A percentile compares a stretch with the other conserved stretches of the same genome.
Evolutionary conservation across 1,140 invertebrate species (phyloP).

Genomic region (Piezodorus guildinii): DNA sequence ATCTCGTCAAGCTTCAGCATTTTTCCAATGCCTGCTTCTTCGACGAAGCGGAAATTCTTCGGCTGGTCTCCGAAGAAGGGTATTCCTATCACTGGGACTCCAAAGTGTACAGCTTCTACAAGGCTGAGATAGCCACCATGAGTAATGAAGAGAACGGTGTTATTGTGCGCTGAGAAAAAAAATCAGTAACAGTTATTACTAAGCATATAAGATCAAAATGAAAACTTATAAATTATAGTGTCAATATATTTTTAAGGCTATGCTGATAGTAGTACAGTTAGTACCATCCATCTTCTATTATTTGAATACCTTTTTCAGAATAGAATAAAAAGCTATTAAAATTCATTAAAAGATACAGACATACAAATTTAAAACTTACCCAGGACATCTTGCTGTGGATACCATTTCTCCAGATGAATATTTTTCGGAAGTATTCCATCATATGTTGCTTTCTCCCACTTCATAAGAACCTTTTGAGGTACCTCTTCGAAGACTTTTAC

Average conservation of each 20-base stretch:
- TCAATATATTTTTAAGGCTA: too few species aligned
- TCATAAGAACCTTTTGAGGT: slow-evolving; percentile 51
- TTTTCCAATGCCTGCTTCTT: slow-evolving; percentile 28
- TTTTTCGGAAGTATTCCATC: slow-evolving; percentile 19
- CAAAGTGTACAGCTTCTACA: slow-evolving; percentile 36
- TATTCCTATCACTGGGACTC: slow-evolving; percentile 35
- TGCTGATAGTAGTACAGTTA: too few species aligned
- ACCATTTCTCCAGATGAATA: slow-evolving; percentile 24
- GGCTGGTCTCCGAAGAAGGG: slow-evolving; percentile 29
- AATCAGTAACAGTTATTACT: too few species aligned
- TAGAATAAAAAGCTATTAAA: too few species aligned
- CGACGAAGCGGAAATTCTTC: slow-evolving; percentile 31
- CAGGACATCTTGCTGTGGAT: slow-evolving; percentile 27
- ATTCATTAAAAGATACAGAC: too few species aligned
- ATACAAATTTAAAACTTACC: too few species aligned
- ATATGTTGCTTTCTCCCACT: slow-evolving; percentile 43
- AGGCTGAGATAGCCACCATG: slow-evolving; percentile 39
- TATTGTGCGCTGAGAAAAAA: slow-evolving; percentile 32
- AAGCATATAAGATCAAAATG: too few species aligned
- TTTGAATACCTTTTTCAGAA: too few species aligned
- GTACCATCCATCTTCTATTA: too few species aligned
- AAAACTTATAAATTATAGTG: too few species aligned
- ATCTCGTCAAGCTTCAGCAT: slow-evolving; percentile 33
- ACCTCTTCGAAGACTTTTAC: slow-evolving; percentile 18
- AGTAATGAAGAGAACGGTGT: slow-evolving; percentile 36